A percentile compares a stretch with the other conserved stretches of the same genome.
Evolutionary conservation across 2,888 invertebrate species (phyloP).

Genomic region (Platycheirus rosarum): DNA sequence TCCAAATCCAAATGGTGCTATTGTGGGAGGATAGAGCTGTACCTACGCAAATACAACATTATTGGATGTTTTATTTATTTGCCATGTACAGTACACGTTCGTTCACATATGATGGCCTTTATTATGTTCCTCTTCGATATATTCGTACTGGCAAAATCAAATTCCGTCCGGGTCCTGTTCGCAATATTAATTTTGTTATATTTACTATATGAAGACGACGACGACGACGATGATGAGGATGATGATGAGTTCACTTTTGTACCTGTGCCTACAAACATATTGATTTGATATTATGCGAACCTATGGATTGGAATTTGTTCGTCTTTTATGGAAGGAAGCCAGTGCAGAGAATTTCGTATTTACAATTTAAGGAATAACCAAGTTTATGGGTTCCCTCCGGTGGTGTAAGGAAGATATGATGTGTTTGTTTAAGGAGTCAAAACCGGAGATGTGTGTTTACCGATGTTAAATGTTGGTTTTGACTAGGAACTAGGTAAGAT

Average conservation of each 20-base stretch:
- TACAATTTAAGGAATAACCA: not conserved
- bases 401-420: not conserved
- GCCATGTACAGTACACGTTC: slow-evolving; percentile 15
- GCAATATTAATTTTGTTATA: slow-evolving; percentile 66
- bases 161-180: slow-evolving; percentile 37
- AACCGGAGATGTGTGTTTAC: not conserved
- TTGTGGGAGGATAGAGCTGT: not conserved
- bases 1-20: slow-evolving; percentile 4
- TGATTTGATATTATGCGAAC: not conserved
- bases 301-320: slow-evolving; percentile 28
- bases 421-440: too few species aligned
- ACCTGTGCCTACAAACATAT: slow-evolving; percentile 5
- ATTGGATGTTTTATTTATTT: slow-evolving; percentile 70
- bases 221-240: slow-evolving; percentile 20
- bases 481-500: too few species aligned
- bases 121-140: not conserved
- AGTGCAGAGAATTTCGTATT: not conserved
- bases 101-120: slow-evolving; percentile 10
- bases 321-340: slow-evolving; percentile 37
- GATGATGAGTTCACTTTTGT: too few species aligned
- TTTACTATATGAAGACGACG: slow-evolving; percentile 51
- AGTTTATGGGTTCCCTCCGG: not conserved
- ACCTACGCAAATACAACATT: slow-evolving; percentile 68
- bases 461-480: not conserved
- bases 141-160: slow-evolving; percentile 26